Percentiles rank a stretch among this genome's conserved stretches.
Conservation (phyloP, 2,888 invertebrate species). For the Blera fallax region DNA sequence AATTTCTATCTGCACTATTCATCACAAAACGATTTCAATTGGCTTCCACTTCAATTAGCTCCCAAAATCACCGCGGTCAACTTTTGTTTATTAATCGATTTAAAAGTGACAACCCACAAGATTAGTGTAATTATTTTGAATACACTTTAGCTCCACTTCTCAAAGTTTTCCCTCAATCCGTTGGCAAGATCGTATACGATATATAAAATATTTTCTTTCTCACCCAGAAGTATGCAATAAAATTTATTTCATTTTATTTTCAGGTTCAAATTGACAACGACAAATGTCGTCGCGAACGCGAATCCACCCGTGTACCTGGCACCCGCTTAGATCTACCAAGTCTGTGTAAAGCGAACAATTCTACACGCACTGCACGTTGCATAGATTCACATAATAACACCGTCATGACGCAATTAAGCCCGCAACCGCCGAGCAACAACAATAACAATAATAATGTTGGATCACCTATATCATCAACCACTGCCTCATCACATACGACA, state of each 20-base stretch:
- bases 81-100: conserved; percentile 32
- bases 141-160: conserved; percentile 10
- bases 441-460: conserved; percentile 76
- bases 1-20: not conserved
- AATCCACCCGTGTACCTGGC: conserved; percentile 76
- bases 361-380: conserved; percentile 76
- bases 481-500: conserved; percentile 78
- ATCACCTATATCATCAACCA: conserved; percentile 79
- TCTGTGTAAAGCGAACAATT: conserved; percentile 77
- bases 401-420: conserved; percentile 76
- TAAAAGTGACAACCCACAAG: conserved; percentile 23
- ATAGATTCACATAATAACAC: conserved; percentile 79
- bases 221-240: conserved; percentile 50
- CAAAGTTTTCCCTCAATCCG: not conserved
- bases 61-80: not conserved
- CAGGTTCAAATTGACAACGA: conserved; percentile 82
- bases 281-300: conserved; percentile 81
- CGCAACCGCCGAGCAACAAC: conserved; percentile 73
- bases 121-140: not conserved
- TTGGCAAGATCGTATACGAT: conserved; percentile 29
- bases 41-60: not conserved
- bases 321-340: conserved; percentile 80
- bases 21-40: not conserved
- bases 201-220: not conserved
- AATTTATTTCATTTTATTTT: conserved; percentile 40